These are phyloP conservation scores for Gandaritis pyraliata DNA, from an alignment of 2,888 invertebrate genomes.

Conservation along the genomic window DNA sequence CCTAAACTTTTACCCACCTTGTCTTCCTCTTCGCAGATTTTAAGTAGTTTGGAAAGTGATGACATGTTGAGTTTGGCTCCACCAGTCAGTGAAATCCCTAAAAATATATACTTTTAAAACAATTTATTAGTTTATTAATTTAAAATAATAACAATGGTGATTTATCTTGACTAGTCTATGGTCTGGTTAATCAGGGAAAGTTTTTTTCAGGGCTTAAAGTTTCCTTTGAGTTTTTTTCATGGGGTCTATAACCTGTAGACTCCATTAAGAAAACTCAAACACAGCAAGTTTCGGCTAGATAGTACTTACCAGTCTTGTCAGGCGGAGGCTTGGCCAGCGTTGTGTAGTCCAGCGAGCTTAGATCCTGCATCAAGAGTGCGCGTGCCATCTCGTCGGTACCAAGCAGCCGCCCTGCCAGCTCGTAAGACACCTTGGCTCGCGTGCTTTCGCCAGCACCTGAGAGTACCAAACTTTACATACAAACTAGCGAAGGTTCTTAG, in stretches of 20 bases:
- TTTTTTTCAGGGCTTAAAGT: too few species aligned
- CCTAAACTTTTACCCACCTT: constrained; percentile 58
- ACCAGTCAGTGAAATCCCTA: constrained; percentile 70
- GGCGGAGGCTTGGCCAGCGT: constrained; percentile 48
- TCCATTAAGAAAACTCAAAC: too few species aligned
- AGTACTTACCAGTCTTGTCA: constrained; percentile 50
- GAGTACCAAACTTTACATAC: background rate
- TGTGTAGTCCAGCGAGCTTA: constrained; percentile 59
- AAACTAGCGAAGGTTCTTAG: too few species aligned
- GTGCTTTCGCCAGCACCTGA: constrained; percentile 83
- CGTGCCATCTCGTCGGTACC: constrained; percentile 72
- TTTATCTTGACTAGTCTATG: too few species aligned
- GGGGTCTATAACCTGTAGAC: too few species aligned
- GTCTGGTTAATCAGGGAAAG: too few species aligned
- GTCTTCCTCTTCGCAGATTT: constrained; percentile 83
- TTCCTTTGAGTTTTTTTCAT: too few species aligned
- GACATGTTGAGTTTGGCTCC: constrained; percentile 82
- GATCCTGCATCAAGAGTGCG: constrained; percentile 68
- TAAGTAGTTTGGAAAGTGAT: constrained; percentile 84
- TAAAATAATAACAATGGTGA: too few species aligned
- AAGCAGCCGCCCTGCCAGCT: constrained; percentile 85
- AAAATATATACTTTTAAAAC: constrained; percentile 32
- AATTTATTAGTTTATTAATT: too few species aligned
- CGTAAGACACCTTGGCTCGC: constrained; percentile 87
- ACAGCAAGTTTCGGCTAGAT: too few species aligned